These are phyloP conservation scores for Porites rus DNA, from an alignment of 92 coral and sea anemone species.

Conservation along the genomic window DNA sequence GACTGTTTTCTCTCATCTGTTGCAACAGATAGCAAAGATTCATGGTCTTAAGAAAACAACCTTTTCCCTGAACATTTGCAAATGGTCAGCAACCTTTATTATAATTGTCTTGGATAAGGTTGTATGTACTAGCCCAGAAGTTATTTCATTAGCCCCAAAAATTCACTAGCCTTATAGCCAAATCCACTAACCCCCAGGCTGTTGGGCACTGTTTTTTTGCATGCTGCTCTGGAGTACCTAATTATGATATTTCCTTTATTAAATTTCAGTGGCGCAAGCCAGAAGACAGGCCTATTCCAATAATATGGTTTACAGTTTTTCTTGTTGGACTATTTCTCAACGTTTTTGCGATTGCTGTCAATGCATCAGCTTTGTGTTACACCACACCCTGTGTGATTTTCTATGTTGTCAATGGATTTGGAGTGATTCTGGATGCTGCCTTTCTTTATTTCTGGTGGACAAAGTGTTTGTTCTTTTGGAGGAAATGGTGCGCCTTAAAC, in stretches of 20 bases:
- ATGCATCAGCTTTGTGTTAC: conserved; percentile 86
- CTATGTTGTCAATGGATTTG: conserved; percentile 91
- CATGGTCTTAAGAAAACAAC: too few species aligned
- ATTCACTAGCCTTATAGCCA: too few species aligned
- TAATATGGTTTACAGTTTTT: conserved; percentile 91
- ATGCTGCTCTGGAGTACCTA: too few species aligned
- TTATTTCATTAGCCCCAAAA: too few species aligned
- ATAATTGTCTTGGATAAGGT: too few species aligned
- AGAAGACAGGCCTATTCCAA: conserved; percentile 88
- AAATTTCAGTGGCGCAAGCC: conserved; percentile 86
- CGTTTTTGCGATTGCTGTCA: conserved; percentile 85
- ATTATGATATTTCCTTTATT: conserved; percentile 3
- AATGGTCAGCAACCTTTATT: too few species aligned
- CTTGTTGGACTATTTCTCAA: conserved; percentile 91
- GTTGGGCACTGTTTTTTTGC: too few species aligned
- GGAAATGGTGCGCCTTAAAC: conserved; percentile 90
- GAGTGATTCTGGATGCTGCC: conserved; percentile 89
- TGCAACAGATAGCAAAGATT: too few species aligned
- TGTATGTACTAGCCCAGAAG: too few species aligned
- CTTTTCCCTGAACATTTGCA: too few species aligned
- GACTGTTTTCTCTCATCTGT: too few species aligned
- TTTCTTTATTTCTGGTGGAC: conserved; percentile 94
- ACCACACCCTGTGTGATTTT: conserved; percentile 89
- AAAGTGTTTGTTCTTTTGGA: conserved; percentile 84
- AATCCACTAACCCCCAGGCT: too few species aligned